Evolutionary conservation across 2,888 invertebrate genomes (phyloP).

Genomic region (Galeopsomyia nigrocyanea): DNA sequence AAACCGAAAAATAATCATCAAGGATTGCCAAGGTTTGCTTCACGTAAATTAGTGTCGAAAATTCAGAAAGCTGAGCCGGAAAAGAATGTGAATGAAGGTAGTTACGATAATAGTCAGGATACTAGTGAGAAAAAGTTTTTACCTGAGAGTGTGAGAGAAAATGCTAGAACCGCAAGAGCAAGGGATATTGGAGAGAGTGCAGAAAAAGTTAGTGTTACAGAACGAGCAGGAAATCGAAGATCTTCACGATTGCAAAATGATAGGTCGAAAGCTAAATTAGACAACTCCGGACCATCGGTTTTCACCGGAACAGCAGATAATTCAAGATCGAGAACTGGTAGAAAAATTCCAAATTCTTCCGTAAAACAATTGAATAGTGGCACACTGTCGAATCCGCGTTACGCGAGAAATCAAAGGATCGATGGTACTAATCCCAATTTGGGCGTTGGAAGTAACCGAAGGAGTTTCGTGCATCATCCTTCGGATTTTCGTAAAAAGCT

Average conservation of each 20-base stretch:
- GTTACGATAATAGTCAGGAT: not conserved
- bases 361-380: conserved; percentile 14
- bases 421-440: not conserved
- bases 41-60: conserved; percentile 9
- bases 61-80: not conserved
- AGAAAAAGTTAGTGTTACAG: not conserved
- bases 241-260: not conserved
- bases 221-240: not conserved
- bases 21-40: not conserved
- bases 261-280: not conserved
- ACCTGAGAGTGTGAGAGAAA: conserved; percentile 14
- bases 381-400: conserved; percentile 48
- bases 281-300: conserved; percentile 45
- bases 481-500: conserved; percentile 1
- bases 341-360: conserved; percentile 26
- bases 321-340: conserved; percentile 23
- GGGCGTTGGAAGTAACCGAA: not conserved
- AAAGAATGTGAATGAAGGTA: not conserved
- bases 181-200: conserved; percentile 8
- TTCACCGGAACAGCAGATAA: conserved; percentile 40
- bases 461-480: not conserved
- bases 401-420: not conserved
- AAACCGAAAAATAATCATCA: not conserved
- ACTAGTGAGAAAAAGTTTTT: conserved; percentile 25
- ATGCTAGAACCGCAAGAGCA: not conserved